Evolutionary conservation across 2,797 vertebrate genomes (phyloP).

Genomic region (Corythornis leucogaster): DNA sequence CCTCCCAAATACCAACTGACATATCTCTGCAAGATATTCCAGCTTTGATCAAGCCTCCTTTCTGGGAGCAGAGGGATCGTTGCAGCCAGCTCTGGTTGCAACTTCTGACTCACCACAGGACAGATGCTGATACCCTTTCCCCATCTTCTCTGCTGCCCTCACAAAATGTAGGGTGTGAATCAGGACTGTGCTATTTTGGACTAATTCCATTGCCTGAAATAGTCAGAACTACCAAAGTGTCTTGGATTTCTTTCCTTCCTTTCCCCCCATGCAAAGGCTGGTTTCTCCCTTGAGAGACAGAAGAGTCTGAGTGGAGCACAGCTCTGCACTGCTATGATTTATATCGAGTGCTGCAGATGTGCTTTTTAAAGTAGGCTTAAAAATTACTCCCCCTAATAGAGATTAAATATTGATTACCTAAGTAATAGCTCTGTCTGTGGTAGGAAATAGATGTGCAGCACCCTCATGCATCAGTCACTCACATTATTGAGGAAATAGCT

Average conservation of each 20-base stretch:
- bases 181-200: background rate
- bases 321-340: background rate
- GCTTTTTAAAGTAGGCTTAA: constrained; percentile 30
- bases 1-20: background rate
- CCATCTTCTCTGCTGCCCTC: background rate
- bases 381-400: constrained; percentile 47
- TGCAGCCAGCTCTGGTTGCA: background rate
- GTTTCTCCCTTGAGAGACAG: background rate
- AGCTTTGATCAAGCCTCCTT: background rate
- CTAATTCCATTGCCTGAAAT: background rate
- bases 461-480: background rate
- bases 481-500: background rate
- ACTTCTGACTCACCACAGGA: background rate
- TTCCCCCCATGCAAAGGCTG: background rate
- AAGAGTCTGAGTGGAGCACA: background rate
- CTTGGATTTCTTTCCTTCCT: background rate
- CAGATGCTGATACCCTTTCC: background rate
- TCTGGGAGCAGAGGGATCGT: background rate
- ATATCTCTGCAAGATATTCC: background rate
- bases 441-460: constrained; percentile 33
- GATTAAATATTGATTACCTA: constrained; percentile 67
- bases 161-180: background rate
- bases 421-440: constrained; percentile 48
- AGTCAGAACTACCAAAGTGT: background rate
- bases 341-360: background rate